phyloP scores from a whole-genome alignment of 2,888 invertebrate genomes.

The Thera britannica region DNA sequence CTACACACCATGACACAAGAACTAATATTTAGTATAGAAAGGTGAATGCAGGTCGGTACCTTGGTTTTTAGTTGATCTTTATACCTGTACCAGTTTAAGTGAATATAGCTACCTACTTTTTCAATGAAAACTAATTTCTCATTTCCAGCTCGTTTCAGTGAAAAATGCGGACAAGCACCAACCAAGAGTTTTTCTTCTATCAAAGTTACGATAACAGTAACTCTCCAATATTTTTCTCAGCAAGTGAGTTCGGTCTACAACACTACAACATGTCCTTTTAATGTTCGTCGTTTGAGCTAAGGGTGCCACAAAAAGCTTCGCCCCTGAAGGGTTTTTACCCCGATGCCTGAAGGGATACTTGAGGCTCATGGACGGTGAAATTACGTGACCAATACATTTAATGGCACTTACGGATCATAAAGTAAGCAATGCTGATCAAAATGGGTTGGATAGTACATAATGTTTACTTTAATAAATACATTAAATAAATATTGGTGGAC shows the following conservation, averaged over 20 bases:
- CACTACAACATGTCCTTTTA: slow-evolving; percentile 18
- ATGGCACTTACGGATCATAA: slow-evolving; percentile 22
- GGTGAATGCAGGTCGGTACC: too few species aligned
- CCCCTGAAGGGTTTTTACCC: slow-evolving; percentile 39
- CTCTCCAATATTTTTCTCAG: slow-evolving; percentile 18
- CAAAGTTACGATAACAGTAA: neutral
- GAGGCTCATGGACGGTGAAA: slow-evolving; percentile 21
- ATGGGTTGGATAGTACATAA: neutral
- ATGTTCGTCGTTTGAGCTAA: slow-evolving; percentile 21
- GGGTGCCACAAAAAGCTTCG: slow-evolving; percentile 19
- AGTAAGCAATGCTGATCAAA: slow-evolving; percentile 14
- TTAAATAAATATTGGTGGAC: too few species aligned
- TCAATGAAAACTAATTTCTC: too few species aligned
- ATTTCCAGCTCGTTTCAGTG: too few species aligned
- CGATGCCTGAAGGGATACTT: slow-evolving; percentile 28
- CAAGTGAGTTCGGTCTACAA: slow-evolving; percentile 12
- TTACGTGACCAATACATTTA: slow-evolving; percentile 30
- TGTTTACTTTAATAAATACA: too few species aligned
- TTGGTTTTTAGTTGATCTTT: too few species aligned
- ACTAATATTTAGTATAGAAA: too few species aligned
- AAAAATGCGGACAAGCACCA: too few species aligned
- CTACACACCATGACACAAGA: neutral
- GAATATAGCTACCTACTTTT: too few species aligned
- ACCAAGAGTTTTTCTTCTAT: too few species aligned
- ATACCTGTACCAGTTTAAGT: too few species aligned